These are phyloP conservation scores for Heterodera carotae DNA, from an alignment of 1,140 invertebrate genomes.

Conservation along the genomic window DNA sequence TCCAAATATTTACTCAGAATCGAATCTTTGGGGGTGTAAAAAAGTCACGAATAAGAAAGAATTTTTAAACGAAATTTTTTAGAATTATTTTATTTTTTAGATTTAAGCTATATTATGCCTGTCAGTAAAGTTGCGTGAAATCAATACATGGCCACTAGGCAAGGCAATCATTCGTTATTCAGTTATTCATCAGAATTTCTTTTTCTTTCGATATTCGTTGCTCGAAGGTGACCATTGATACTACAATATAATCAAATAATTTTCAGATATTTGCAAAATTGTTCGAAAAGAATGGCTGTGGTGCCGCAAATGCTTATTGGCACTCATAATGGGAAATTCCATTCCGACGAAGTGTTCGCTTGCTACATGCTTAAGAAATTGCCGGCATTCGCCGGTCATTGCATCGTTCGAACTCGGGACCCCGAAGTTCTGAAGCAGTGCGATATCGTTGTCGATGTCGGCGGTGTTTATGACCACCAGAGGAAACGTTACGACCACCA, in stretches of 20 bases:
- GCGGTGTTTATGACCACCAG: constrained; percentile 79
- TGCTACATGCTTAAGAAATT: constrained; percentile 84
- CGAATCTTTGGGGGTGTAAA: no score
- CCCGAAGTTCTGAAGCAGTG: constrained; percentile 73
- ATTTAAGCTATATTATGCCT: no score
- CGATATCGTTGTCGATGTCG: constrained; percentile 95
- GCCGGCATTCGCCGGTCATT: constrained; percentile 78
- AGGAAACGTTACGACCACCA: constrained; percentile 89
- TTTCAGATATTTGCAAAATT: constrained; percentile 6
- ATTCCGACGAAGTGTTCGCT: constrained; percentile 92
- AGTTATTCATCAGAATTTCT: no score
- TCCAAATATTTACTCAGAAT: no score
- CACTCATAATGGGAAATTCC: constrained; percentile 77
- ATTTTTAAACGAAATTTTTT: no score
- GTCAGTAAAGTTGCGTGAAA: no score
- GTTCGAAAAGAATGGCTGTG: neutral
- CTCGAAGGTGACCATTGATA: no score
- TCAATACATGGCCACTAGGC: no score
- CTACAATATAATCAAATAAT: neutral
- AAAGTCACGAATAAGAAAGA: no score
- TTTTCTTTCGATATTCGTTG: no score
- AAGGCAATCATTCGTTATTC: no score
- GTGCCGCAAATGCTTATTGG: constrained; percentile 66
- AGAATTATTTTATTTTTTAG: no score
- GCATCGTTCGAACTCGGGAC: constrained; percentile 74